Evolutionary conservation across 2,797 vertebrate species (phyloP), one percentile per base, ranked within the genome.

Genomic region (Danio aesculapii): DNA sequence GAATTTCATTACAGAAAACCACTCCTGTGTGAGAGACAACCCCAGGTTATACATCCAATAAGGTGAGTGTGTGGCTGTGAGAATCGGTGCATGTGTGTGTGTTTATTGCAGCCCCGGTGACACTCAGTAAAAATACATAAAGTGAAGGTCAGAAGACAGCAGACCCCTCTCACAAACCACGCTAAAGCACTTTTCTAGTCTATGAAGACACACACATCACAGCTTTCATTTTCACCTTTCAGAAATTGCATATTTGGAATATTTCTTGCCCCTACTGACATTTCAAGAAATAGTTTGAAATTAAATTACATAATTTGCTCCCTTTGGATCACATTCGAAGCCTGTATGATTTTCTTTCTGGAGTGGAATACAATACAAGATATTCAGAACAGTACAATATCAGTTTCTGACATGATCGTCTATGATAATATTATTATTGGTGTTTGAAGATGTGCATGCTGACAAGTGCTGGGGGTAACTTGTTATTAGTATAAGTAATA

Each of bases 1-100:
- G 85, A 84, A 86, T 85, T 86, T 85, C 75, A 86, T 85, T 86
- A 86, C 83, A 83, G 83, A 81, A 83, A 83, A 78, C 61, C 67
- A 81, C 75, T 77, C 66, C 69, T 81, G 81, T 86, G 79, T 79
- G 72, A 81, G 83, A 81, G 83, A 83, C 81, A 86, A 84, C 75
- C 81, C 44, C 46, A 68, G 78, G 78, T 81, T 83, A 83, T 75
- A 69, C 64, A 81, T 73, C 79, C 78, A 84, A 72, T 81, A 84
- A 81, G 58, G 77, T 57, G 68, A 77, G 68, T 73, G 75, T 78
- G 72, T 61, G 64, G 47, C 43, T 78, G 44, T 80, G 57, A 74
- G 73, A 64, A 61, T 63, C 50, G 52, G 64, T 62, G 67, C 16
- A 21, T 72, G 66, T 57, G 30, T 62, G 70, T 62, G 71, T 73